phyloP scores from a whole-genome alignment of 2,113 vertebrate species.

The Nymphicus hollandicus region DNA sequence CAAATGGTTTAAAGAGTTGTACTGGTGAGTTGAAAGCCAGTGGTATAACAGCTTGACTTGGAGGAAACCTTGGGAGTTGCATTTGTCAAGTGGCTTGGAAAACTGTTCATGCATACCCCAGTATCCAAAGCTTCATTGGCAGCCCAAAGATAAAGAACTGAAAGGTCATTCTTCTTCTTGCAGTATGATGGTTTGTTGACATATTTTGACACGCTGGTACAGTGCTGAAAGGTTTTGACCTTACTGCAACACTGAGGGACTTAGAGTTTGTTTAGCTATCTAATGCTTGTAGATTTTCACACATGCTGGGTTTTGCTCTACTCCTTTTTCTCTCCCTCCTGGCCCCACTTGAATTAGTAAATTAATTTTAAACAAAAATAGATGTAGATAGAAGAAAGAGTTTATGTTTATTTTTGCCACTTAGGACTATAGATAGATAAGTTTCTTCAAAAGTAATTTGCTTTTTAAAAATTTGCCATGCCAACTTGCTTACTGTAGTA shows the following conservation, averaged over 20 bases:
- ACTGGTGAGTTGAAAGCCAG: conserved; percentile 38
- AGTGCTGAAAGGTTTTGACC: conserved; percentile 78
- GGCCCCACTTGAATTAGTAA: conserved; percentile 8
- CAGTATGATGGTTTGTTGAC: conserved; percentile 80
- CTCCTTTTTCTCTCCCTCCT: neutral
- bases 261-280: conserved; percentile 45
- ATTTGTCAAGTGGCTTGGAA: conserved; percentile 72
- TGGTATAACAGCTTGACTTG: conserved; percentile 55
- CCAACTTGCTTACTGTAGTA: neutral
- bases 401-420: neutral
- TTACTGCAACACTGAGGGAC: conserved; percentile 65
- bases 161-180: conserved; percentile 82
- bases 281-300: conserved; percentile 19
- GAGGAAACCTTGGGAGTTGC: conserved; percentile 71
- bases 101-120: conserved; percentile 75
- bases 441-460: neutral
- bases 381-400: neutral
- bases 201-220: conserved; percentile 81
- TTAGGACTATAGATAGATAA: neutral
- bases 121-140: conserved; percentile 59
- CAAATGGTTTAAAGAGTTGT: conserved; percentile 51
- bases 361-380: neutral
- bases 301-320: neutral
- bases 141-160: conserved; percentile 72
- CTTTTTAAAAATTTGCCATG: neutral